Percentiles rank a stretch among this genome's conserved stretches.
Evolutionary conservation across 2,797 vertebrate genomes (phyloP).

Genomic region (Channallabes apus): DNA sequence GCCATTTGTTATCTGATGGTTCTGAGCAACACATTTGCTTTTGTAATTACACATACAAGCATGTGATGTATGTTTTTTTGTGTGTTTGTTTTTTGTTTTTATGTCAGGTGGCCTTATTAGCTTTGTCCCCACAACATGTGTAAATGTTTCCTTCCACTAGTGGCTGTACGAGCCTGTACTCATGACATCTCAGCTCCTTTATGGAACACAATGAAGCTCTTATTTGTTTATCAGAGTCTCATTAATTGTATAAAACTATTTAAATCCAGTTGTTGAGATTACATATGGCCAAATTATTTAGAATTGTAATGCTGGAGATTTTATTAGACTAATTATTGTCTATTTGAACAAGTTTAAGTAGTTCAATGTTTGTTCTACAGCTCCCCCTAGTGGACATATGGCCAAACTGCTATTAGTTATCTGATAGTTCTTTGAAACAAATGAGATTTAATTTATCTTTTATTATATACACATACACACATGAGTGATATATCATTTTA

Average conservation of each 20-base stretch:
- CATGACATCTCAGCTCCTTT: neutral
- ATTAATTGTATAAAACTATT: neutral
- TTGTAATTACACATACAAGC: no score
- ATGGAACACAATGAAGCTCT: neutral
- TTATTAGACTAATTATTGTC: neutral
- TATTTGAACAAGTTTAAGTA: neutral
- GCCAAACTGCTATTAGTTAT: neutral
- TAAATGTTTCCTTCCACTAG: no score
- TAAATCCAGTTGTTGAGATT: neutral
- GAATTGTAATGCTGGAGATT: no score
- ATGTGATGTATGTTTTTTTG: no score
- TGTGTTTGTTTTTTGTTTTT: no score
- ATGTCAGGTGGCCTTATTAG: no score
- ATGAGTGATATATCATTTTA: neutral
- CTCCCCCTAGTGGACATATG: neutral
- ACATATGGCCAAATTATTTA: no score
- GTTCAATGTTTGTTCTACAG: neutral
- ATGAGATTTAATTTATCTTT: neutral
- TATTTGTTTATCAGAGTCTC: neutral
- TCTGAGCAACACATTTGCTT: no score
- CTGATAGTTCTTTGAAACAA: neutral
- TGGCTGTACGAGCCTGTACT: no score
- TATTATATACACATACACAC: neutral
- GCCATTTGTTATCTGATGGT: no score
- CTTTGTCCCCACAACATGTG: no score